phyloP scores from a whole-genome alignment of 1,140 invertebrate genomes.

The Brachionus rotundiformis region DNA sequence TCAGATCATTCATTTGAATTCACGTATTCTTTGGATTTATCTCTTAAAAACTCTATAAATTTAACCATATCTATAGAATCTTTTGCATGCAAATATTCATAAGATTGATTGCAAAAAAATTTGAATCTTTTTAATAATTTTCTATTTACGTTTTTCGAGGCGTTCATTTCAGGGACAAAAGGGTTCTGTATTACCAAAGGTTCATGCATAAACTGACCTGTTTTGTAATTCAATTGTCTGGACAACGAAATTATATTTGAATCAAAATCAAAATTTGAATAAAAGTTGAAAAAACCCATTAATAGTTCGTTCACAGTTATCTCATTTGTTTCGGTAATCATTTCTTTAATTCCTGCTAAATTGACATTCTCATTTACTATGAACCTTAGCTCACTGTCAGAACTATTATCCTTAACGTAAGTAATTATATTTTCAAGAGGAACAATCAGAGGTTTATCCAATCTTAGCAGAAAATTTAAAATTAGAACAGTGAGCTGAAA shows the following conservation, averaged over 20 bases:
- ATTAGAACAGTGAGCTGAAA: constrained; percentile 34
- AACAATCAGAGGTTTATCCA: constrained; percentile 37
- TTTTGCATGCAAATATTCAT: not conserved
- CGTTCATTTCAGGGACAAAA: constrained; percentile 38
- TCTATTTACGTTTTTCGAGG: constrained; percentile 43
- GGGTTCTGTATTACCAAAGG: constrained; percentile 29
- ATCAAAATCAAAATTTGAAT: constrained; percentile 48
- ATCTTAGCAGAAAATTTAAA: constrained; percentile 44
- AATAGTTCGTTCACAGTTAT: not conserved
- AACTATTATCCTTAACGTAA: not conserved
- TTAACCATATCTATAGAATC: constrained; percentile 29
- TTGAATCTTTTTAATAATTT: constrained; percentile 3
- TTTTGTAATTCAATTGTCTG: not conserved
- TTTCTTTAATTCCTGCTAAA: not conserved
- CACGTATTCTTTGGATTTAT: not conserved
- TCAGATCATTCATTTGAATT: no score
- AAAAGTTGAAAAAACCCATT: constrained; percentile 38
- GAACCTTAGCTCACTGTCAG: not conserved
- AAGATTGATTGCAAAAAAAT: constrained; percentile 6
- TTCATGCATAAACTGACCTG: not conserved
- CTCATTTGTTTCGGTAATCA: not conserved
- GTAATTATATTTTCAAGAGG: constrained; percentile 19
- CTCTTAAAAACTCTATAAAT: not conserved
- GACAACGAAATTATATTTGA: constrained; percentile 18
- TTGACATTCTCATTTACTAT: not conserved